Percentiles rank a stretch among this genome's conserved stretches.
These are phyloP conservation scores for Drosophila antonietae DNA, from an alignment of 2,888 invertebrate genomes.

Conservation along the genomic window DNA sequence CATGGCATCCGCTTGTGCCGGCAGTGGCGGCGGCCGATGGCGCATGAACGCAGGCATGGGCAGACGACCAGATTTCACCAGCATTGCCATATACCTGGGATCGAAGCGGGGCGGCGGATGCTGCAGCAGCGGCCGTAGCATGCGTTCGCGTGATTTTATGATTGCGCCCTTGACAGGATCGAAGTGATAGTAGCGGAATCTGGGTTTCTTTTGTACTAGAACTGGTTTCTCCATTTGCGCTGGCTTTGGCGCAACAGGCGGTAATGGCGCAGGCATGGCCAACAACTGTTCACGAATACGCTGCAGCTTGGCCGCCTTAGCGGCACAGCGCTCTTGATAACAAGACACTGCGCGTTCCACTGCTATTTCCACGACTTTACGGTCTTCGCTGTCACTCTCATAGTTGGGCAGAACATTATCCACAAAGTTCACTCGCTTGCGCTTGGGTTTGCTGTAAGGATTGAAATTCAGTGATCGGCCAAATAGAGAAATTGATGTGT, in stretches of 20 bases:
- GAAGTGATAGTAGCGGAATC: slow-evolving; percentile 82
- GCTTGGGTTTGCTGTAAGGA: slow-evolving; percentile 65
- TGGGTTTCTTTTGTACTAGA: slow-evolving; percentile 73
- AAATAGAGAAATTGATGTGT: too few relatives aligned
- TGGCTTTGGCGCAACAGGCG: slow-evolving; percentile 73
- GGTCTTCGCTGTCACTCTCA: slow-evolving; percentile 82
- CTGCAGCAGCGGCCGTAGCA: slow-evolving; percentile 67
- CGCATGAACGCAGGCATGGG: slow-evolving; percentile 54
- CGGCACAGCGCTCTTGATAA: slow-evolving; percentile 63
- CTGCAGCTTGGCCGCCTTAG: slow-evolving; percentile 43
- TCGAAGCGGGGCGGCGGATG: slow-evolving; percentile 75
- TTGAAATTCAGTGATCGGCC: neutral
- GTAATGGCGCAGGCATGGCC: slow-evolving; percentile 71
- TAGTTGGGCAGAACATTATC: slow-evolving; percentile 81
- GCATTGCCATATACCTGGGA: slow-evolving; percentile 76
- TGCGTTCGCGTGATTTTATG: slow-evolving; percentile 76
- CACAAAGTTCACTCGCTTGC: slow-evolving; percentile 82
- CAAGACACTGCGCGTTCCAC: slow-evolving; percentile 70
- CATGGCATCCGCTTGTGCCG: slow-evolving; percentile 51
- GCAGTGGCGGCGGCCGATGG: slow-evolving; percentile 68
- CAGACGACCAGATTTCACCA: slow-evolving; percentile 48
- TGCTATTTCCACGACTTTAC: slow-evolving; percentile 69
- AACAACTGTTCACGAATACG: slow-evolving; percentile 45
- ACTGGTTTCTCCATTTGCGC: slow-evolving; percentile 76
- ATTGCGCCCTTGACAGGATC: slow-evolving; percentile 80